Evolutionary conservation across 2,113 vertebrate genomes (phyloP).

Genomic region (Antechinus stuartii): DNA sequence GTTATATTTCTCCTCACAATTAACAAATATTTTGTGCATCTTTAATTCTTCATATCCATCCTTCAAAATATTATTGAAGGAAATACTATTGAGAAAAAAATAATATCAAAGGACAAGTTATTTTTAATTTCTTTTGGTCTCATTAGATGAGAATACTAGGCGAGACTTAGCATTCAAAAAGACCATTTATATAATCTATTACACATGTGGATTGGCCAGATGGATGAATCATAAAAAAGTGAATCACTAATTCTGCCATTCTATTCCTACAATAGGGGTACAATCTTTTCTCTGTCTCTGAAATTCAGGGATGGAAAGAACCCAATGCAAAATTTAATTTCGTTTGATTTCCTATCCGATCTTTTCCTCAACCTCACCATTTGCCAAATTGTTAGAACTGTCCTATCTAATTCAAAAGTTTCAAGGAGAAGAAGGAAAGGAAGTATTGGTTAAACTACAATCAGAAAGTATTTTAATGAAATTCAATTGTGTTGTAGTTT

Average conservation of each 20-base stretch:
- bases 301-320: neutral
- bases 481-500: neutral
- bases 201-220: neutral
- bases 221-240: neutral
- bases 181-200: neutral
- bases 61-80: neutral
- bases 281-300: neutral
- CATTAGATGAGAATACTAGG: neutral
- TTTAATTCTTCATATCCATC: conserved; percentile 13
- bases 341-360: conserved; percentile 6
- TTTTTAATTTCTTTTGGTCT: conserved; percentile 15
- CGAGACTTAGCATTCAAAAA: neutral
- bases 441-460: neutral
- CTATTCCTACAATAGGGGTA: neutral
- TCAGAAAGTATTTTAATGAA: neutral
- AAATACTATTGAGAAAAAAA: neutral
- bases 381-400: conserved; percentile 8
- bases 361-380: neutral
- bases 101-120: conserved; percentile 28
- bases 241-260: neutral
- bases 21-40: neutral
- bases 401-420: neutral
- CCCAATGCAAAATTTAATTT: conserved; percentile 35
- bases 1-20: neutral
- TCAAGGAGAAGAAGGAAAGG: neutral